Base-by-base conservation (phyloP, 2,888 invertebrate genomes). In the Cyrtodaria siliqua region DNA sequence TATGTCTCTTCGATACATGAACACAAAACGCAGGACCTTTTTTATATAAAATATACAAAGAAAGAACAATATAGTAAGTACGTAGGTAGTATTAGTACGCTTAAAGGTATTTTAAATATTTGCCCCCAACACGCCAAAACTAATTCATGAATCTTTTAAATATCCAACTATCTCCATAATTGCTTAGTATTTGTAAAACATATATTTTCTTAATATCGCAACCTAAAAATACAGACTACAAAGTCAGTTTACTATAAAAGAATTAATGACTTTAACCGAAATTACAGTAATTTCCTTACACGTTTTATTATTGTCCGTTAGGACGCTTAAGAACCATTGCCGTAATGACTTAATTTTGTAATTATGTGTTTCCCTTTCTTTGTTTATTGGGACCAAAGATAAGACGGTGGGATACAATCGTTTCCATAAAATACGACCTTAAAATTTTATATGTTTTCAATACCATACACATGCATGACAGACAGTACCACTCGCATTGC, bases 291-390 rank as follows among this genome's bases (percentile, higher is more conserved):
- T 79, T 79, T 71, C 70, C 57, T 52, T 42, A 62, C 62, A 61
- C 62, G 62, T 70, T 78, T 74, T 56, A 40, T 47, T 67, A 70
- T 62, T 56, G 69, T 61, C 71, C 79, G 74, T 70, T 71, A 74
- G 64, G 70, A 50, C 79, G 61, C 67, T 75, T 79, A 75, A 77
- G 63, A 70, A 57, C 60, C 80, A 66, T 70, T 60, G 44, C 57
- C 53, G 42, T 77, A 80, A 80, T 80, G 69, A 63, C 71, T 60
- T 66, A 76, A 76, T 76, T 73, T 64, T 59, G 66, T 67, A 76
- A 70, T 80, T 76, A 73, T 68, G 55, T 42, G 72, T 80, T 76
- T 80, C 73, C 73, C 73, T 69, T 66, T 61, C 73, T 70, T 80
- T 73, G 80, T 79, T 71, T 72, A 68, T 63, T n/a, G 20, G 1